These are phyloP conservation scores for Seriola aureovittata DNA, from an alignment of 2,113 vertebrate species.

Conservation along the genomic window DNA sequence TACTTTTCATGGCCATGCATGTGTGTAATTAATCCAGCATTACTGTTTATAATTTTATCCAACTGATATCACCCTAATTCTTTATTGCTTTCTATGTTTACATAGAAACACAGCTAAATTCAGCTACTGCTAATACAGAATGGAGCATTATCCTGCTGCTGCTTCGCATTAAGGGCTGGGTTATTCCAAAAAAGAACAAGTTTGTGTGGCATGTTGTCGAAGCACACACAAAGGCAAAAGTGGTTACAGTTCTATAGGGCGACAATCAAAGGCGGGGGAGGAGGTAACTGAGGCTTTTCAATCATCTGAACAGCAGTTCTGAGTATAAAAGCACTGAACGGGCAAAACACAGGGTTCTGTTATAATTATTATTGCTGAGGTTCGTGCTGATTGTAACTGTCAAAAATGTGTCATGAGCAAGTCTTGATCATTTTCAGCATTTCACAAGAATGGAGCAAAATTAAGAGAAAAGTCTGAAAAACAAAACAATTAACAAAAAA, in stretches of 20 bases:
- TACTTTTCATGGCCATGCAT: neutral
- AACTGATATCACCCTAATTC: neutral
- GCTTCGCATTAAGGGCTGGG: neutral
- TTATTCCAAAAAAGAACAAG: neutral
- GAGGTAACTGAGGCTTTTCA: neutral
- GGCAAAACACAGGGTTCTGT: neutral
- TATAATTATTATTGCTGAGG: neutral
- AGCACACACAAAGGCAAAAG: neutral
- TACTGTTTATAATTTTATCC: neutral
- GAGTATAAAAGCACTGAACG: neutral
- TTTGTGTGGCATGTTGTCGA: neutral
- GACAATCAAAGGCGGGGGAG: neutral
- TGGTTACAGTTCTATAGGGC: neutral
- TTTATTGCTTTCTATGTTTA: neutral
- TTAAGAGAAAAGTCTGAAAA: neutral
- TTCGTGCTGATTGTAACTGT: neutral
- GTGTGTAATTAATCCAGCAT: neutral
- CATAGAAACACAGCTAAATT: neutral
- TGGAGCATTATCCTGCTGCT: neutral
- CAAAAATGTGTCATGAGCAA: neutral
- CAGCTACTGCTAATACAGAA: neutral
- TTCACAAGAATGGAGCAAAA: neutral
- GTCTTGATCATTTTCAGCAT: neutral
- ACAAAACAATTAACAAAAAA: too few relatives aligned
- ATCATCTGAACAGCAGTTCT: conserved; percentile 2